Evolutionary conservation across 2,113 vertebrate species (phyloP).

Genomic region (Acrocephalus kingi): DNA sequence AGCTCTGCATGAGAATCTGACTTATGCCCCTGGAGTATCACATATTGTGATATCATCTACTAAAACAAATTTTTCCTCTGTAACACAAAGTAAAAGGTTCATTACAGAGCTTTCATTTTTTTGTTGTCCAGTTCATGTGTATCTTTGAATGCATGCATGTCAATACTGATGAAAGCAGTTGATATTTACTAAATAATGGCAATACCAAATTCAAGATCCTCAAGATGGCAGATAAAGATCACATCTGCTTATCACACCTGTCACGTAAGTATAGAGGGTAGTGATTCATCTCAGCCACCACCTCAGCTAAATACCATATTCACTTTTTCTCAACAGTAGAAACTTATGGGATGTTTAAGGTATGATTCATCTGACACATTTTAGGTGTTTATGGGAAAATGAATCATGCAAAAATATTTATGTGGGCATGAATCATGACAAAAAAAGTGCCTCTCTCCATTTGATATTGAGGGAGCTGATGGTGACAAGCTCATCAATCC

Average conservation of each 20-base stretch:
- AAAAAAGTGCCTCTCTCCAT: background rate
- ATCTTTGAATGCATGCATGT: background rate
- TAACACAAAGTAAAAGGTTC: background rate
- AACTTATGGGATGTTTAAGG: background rate
- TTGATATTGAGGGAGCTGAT: background rate
- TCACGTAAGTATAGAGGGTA: background rate
- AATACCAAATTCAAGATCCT: background rate
- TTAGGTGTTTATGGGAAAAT: slow-evolving; percentile 28
- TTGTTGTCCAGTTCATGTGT: background rate
- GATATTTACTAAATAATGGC: background rate
- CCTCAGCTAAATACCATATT: background rate
- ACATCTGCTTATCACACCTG: background rate
- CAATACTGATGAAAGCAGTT: background rate
- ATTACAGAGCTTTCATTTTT: background rate
- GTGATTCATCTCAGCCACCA: slow-evolving; percentile 6
- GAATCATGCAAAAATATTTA: slow-evolving; percentile 43
- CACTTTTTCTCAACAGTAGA: background rate
- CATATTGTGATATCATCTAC: background rate
- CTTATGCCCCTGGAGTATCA: background rate
- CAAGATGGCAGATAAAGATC: background rate
- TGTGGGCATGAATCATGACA: background rate
- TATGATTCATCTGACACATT: slow-evolving; percentile 31
- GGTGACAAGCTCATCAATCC: background rate
- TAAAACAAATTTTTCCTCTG: background rate
- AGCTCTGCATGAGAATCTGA: background rate